A percentile compares a stretch with the other conserved stretches of the same genome.
These are phyloP conservation scores for Bungarus multicinctus DNA, from an alignment of 2,113 vertebrate genomes.

Conservation along the genomic window DNA sequence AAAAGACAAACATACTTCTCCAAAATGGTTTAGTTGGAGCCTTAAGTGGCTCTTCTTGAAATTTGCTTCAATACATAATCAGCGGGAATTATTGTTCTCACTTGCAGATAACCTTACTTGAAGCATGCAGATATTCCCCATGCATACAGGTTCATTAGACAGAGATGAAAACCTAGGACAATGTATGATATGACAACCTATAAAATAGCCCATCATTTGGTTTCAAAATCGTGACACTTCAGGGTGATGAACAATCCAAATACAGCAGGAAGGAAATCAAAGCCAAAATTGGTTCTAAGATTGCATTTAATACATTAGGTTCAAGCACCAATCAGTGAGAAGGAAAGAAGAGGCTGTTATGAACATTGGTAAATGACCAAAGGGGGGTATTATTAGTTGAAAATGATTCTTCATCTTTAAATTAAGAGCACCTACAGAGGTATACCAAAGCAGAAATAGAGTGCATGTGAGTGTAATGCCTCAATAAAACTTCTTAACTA, in stretches of 20 bases:
- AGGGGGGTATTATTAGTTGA: background rate
- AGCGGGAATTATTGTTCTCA: background rate
- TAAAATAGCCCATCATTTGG: background rate
- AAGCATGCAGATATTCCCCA: background rate
- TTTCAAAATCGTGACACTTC: background rate
- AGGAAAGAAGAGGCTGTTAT: background rate
- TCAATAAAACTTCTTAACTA: background rate
- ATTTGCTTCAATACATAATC: background rate
- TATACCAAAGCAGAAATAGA: background rate
- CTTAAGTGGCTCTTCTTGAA: background rate
- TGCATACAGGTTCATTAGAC: background rate
- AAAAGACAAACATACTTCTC: background rate
- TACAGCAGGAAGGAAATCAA: background rate
- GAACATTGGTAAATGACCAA: background rate
- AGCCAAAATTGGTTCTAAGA: background rate
- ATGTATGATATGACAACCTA: background rate
- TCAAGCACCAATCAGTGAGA: background rate
- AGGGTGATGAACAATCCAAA: background rate
- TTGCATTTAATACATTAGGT: background rate
- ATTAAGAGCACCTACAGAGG: background rate
- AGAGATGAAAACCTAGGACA: background rate
- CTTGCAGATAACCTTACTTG: background rate
- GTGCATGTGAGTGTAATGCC: background rate
- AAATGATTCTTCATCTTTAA: background rate
- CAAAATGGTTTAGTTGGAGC: background rate